Evolutionary conservation across 2,797 vertebrate genomes (phyloP).

Genomic region (Chelon labrosus): DNA sequence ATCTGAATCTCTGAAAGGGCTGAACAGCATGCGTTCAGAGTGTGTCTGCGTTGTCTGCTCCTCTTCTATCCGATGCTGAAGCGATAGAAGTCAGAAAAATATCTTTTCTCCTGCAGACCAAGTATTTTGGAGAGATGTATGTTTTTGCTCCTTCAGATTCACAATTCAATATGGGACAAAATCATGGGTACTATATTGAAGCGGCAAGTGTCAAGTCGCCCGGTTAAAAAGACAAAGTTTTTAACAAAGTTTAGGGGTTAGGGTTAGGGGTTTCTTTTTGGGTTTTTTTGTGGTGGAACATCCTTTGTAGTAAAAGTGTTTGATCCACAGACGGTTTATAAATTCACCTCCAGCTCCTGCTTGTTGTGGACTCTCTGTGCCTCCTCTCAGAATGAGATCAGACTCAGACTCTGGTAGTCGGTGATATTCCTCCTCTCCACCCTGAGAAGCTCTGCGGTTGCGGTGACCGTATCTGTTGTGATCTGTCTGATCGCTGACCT

Average conservation of each 20-base stretch:
- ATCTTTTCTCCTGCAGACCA: background rate
- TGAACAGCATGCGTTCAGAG: slow-evolving; percentile 34
- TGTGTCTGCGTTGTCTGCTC: slow-evolving; percentile 20
- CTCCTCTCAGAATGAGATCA: slow-evolving; percentile 9
- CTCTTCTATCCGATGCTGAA: background rate
- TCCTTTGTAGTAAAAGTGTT: background rate
- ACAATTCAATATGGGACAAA: background rate
- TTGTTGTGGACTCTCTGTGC: background rate
- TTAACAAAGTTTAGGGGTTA: background rate
- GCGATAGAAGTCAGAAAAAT: background rate
- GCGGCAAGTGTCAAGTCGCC: background rate
- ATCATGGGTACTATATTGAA: background rate
- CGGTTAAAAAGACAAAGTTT: background rate
- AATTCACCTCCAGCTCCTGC: slow-evolving; percentile 2
- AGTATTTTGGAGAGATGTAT: background rate
- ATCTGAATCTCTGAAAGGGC: slow-evolving; percentile 61
- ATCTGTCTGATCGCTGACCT: slow-evolving; percentile 4
- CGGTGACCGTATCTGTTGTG: no score
- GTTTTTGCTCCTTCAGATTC: background rate
- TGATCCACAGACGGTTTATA: background rate
- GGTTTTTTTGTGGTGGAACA: no score
- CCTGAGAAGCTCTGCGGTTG: background rate
- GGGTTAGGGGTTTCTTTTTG: no score
- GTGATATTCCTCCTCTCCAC: slow-evolving; percentile 1
- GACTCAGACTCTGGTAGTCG: background rate